Percentiles rank a stretch among this genome's conserved stretches.
These are phyloP conservation scores for Pomacea canaliculata DNA, from an alignment of 2,888 invertebrate species.

Conservation along the genomic window DNA sequence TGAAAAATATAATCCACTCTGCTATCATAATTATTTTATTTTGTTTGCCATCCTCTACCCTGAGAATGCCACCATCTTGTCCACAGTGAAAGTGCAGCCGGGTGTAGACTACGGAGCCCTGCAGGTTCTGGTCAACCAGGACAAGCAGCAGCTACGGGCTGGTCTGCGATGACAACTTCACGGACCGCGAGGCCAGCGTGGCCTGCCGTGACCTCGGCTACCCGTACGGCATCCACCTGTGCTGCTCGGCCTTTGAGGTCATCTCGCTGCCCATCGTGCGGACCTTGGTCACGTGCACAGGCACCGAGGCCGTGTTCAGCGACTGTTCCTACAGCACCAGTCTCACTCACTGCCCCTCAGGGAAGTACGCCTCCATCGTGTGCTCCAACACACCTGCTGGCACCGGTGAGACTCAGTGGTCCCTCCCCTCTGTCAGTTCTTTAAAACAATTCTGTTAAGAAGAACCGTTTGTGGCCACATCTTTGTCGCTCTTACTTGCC, in stretches of 20 bases:
- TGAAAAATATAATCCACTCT: too few species aligned
- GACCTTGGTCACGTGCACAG: constrained; percentile 46
- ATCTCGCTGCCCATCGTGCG: constrained; percentile 37
- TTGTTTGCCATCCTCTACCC: background rate
- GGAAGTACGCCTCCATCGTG: constrained; percentile 53
- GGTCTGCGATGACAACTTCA: constrained; percentile 31
- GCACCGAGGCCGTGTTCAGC: constrained; percentile 42
- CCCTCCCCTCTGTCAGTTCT: too few species aligned
- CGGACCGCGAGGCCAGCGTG: constrained; percentile 24
- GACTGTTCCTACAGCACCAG: constrained; percentile 43
- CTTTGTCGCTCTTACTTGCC: background rate
- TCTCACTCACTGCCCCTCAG: constrained; percentile 43
- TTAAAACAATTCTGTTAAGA: background rate
- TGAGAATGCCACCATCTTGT: background rate
- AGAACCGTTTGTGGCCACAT: background rate
- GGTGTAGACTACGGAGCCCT: constrained; percentile 51
- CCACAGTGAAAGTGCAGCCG: constrained; percentile 46
- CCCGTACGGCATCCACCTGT: constrained; percentile 27
- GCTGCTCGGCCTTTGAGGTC: constrained; percentile 42
- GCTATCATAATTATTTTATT: too few species aligned
- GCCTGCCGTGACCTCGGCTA: constrained; percentile 27
- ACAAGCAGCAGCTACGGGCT: constrained; percentile 45
- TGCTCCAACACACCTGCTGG: constrained; percentile 50
- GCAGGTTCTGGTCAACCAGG: constrained; percentile 26
- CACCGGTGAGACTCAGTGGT: constrained; percentile 35